phyloP scores from a whole-genome alignment of 2,888 invertebrate genomes.

The Xanthia icteritia region DNA sequence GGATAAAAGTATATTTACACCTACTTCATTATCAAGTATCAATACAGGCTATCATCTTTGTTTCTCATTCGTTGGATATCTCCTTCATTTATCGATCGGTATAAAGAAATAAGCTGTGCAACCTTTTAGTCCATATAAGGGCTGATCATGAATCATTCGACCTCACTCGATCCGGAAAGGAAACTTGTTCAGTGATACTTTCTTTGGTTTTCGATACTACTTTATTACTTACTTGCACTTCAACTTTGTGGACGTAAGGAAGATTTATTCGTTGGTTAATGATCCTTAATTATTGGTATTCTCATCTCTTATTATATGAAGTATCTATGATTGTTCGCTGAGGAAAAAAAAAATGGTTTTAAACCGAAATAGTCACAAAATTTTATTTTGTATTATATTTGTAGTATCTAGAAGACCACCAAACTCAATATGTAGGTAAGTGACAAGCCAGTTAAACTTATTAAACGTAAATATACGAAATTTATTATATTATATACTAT shows the following conservation, averaged over 20 bases:
- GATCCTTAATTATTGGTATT: not conserved
- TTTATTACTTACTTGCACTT: conserved; percentile 27
- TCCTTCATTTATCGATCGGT: conserved; percentile 43
- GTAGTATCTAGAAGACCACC: not conserved
- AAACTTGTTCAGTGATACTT: conserved; percentile 72
- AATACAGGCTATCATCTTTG: conserved; percentile 19
- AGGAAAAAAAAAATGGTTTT: not conserved
- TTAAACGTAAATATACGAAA: too few species aligned
- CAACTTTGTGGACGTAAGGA: conserved; percentile 12
- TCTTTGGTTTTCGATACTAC: conserved; percentile 62
- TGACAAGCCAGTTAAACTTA: not conserved
- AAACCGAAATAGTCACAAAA: not conserved
- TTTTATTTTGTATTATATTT: not conserved
- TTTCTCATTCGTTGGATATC: conserved; percentile 48
- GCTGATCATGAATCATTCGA: conserved; percentile 73
- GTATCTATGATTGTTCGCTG: not conserved
- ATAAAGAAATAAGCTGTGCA: conserved; percentile 54
- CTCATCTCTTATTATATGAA: too few species aligned
- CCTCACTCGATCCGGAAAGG: conserved; percentile 69
- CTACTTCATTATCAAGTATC: conserved; percentile 17
- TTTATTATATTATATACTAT: too few species aligned
- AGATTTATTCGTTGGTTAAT: conserved; percentile 1
- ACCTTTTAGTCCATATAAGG: conserved; percentile 70
- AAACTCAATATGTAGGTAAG: not conserved
- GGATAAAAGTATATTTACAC: too few species aligned